Evolutionary conservation across 2,113 vertebrate genomes (phyloP), one percentile per base, ranked within the genome.

Genomic region (Oreochromis tanganicae): DNA sequence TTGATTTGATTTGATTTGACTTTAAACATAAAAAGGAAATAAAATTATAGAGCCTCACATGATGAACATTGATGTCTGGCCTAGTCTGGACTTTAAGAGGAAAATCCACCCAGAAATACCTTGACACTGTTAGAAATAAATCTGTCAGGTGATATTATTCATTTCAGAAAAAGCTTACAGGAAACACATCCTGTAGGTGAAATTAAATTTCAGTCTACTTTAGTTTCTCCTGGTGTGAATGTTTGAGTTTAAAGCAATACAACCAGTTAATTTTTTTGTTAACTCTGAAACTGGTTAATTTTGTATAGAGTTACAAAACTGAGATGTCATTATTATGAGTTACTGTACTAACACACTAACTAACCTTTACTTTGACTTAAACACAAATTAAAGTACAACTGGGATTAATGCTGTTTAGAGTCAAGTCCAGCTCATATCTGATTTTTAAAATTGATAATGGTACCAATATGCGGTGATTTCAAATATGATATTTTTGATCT

Each of bases 101-200:
- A 86, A n/a, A 73, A 89, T 29, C 75, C 87, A 91, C 75, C 57
- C 71, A 34, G 29, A 89, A 88, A 86, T 41, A 84, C 80, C 73
- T 6, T 6, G 11, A 80, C 38, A 83, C 81, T 10, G 55, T 75
- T 48, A 34, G 19, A 55, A 4, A 46, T 17, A 36, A 50, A 50
- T 50, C 48, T 50, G 46, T 7, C 46, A 3, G 14, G 3, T 46
- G 43, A 46, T 13, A 12, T 46, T 46, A 4, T 46, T 46, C 3
- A 46, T 13, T 46, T 50, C 17, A 48, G 13, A 16, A 50, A 50
- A 50, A 17, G 48, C 2, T 50, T 50, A 17, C 6, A 50, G 5
- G 5, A 50, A 50, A 2, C 4, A 50, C 48, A 17, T 17, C 48
- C 14, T 50, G 48, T 4, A 50, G 48, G 16, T 50, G 6, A 50